A percentile compares a stretch with the other conserved stretches of the same genome.
Evolutionary conservation across 2,888 invertebrate species (phyloP).

Genomic region (Amblyjoppa fuscipennis): DNA sequence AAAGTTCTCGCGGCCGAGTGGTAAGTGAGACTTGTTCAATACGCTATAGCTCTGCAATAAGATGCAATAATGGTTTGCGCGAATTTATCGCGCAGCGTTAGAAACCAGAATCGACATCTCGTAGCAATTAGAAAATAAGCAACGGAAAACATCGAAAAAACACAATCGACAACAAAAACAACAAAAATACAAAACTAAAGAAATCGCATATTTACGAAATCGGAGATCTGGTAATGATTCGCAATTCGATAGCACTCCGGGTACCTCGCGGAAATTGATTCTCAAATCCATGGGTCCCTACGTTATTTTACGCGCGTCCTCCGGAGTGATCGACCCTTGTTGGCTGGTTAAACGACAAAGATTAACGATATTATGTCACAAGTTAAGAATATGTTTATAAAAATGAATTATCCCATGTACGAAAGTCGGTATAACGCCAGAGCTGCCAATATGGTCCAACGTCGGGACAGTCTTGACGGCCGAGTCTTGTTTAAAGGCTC

Average conservation of each 20-base stretch:
- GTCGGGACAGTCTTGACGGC: no score
- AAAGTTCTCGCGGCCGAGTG: no score
- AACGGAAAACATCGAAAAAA: neutral
- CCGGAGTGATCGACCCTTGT: neutral
- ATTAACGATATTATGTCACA: no score
- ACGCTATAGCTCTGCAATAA: no score
- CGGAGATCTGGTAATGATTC: slow-evolving; percentile 7
- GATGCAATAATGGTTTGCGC: neutral
- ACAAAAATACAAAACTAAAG: slow-evolving; percentile 9
- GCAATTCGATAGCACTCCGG: neutral
- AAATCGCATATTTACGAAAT: neutral
- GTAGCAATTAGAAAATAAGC: neutral
- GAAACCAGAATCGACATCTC: neutral
- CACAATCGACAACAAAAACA: neutral
- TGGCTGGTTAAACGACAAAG: no score
- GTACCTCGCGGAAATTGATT: neutral
- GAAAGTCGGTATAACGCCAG: no score
- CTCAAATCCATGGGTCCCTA: slow-evolving; percentile 5
- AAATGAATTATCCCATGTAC: no score
- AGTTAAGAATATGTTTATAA: no score
- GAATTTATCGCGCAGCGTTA: neutral
- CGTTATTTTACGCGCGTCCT: neutral
- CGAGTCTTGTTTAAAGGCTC: no score
- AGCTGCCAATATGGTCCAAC: no score
- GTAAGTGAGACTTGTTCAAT: no score